Conservation (phyloP, 2,797 vertebrate species). For the Catharus ustulatus region DNA sequence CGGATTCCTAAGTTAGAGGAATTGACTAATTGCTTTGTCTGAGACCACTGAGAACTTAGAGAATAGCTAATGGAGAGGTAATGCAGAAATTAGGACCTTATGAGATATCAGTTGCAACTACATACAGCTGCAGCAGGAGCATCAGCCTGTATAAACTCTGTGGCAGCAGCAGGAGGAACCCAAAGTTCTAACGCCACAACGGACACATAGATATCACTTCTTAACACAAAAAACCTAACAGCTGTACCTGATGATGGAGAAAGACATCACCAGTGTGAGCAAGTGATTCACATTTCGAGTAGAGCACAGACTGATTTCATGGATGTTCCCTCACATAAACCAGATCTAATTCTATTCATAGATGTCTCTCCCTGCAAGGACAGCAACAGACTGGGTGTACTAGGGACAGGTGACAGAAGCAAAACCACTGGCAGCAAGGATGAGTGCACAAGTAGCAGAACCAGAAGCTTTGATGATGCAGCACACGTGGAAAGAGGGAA, state of each 20-base stretch:
- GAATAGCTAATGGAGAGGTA: not conserved
- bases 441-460: not conserved
- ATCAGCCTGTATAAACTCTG: not conserved
- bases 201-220: not conserved
- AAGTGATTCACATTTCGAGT: not conserved
- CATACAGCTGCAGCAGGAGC: not conserved
- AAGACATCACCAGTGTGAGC: not conserved
- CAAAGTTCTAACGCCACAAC: not conserved
- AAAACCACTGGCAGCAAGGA: not conserved
- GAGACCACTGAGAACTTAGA: not conserved
- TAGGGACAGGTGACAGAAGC: not conserved
- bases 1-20: not conserved
- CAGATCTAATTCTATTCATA: not conserved
- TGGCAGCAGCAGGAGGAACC: not conserved
- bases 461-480: not conserved
- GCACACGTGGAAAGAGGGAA: not conserved
- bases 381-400: not conserved
- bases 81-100: not conserved
- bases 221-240: not conserved
- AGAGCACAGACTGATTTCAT: not conserved
- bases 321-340: not conserved
- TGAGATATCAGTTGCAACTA: fast-evolving
- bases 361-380: not conserved
- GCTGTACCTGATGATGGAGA: not conserved
- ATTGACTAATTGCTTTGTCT: not conserved